These are phyloP conservation scores for Formica aserva DNA, from an alignment of 2,888 invertebrate genomes.

Conservation along the genomic window DNA sequence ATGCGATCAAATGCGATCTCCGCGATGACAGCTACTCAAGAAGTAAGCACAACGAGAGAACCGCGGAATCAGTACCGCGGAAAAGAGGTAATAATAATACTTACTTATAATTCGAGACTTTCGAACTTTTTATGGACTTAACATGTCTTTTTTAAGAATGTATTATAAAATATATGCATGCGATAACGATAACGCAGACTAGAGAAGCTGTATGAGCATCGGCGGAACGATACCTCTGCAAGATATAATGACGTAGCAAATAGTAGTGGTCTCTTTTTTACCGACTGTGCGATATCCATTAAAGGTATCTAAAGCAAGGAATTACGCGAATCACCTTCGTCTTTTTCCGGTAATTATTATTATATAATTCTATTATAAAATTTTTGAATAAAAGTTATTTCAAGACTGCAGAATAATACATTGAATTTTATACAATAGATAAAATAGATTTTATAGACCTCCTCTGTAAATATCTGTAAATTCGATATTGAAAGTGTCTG, in stretches of 20 bases:
- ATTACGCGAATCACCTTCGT: not conserved
- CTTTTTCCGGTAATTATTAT: not conserved
- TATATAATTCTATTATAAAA: not conserved
- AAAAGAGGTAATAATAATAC: too few relatives aligned
- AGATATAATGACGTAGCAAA: constrained; percentile 49
- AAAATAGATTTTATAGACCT: not conserved
- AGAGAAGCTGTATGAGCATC: constrained; percentile 7
- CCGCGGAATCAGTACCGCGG: too few relatives aligned
- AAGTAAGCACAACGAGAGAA: too few relatives aligned
- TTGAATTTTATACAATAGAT: not conserved
- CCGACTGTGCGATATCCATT: constrained; percentile 63
- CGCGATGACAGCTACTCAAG: too few relatives aligned
- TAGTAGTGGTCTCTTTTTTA: constrained; percentile 59
- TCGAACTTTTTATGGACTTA: too few relatives aligned
- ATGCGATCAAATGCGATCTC: too few relatives aligned
- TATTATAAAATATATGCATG: constrained; percentile 2
- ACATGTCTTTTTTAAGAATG: too few relatives aligned
- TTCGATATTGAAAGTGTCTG: not conserved
- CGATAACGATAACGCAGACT: constrained; percentile 5
- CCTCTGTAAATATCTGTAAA: not conserved
- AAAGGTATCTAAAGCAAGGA: not conserved
- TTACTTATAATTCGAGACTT: too few relatives aligned
- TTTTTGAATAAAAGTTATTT: not conserved
- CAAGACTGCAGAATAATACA: not conserved
- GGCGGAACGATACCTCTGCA: constrained; percentile 66